A percentile compares a stretch with the other conserved stretches of the same genome.
Conservation (phyloP, 1,140 invertebrate genomes). For the Aphis craccivora region DNA sequence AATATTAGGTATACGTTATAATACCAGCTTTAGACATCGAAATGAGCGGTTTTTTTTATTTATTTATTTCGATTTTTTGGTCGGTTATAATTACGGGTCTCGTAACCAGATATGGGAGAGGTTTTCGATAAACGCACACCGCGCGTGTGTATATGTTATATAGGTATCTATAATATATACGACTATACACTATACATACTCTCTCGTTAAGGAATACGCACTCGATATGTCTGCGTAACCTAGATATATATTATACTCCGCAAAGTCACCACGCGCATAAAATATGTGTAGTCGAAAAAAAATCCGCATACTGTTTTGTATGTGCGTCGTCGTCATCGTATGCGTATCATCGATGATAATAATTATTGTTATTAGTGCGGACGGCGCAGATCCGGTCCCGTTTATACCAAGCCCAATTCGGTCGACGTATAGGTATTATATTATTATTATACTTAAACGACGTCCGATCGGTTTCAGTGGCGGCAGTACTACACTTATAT, state of each 20-base stretch:
- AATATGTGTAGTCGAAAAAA: background rate
- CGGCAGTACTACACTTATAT: background rate
- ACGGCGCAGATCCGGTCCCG: constrained; percentile 41
- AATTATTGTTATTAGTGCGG: constrained; percentile 55
- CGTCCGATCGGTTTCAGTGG: background rate
- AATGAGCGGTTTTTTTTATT: background rate
- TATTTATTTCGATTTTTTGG: constrained; percentile 32
- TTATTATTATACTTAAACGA: constrained; percentile 21
- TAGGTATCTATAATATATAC: background rate
- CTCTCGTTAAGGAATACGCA: constrained; percentile 38
- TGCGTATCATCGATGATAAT: constrained; percentile 43
- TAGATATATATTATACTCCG: constrained; percentile 3
- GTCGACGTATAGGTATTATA: constrained; percentile 12
- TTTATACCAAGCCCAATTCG: constrained; percentile 55
- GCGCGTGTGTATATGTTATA: background rate
- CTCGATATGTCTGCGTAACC: background rate
- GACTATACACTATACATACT: background rate
- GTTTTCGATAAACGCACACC: background rate
- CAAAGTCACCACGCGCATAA: constrained; percentile 5
- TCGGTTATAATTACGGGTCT: constrained; percentile 53
- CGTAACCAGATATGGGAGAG: constrained; percentile 57
- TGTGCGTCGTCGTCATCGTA: background rate
- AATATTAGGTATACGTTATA: background rate
- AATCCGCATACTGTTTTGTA: constrained; percentile 22
- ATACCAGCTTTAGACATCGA: background rate